phyloP scores from a whole-genome alignment of 2,797 vertebrate species.

The Sebastiscus albofasciatus region DNA sequence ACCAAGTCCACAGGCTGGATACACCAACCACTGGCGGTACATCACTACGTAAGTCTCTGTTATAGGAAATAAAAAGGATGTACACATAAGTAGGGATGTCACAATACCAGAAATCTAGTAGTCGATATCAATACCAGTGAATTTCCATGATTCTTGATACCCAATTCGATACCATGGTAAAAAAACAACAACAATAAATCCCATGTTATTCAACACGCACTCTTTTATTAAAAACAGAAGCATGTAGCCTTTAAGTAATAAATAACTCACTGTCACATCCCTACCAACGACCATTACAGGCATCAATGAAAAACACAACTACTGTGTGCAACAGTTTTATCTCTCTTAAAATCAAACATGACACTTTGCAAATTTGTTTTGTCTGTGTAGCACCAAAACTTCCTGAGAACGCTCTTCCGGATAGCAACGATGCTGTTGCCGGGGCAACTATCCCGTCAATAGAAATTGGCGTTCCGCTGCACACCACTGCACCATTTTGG shows the following conservation, averaged over 20 bases:
- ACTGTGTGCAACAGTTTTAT: neutral
- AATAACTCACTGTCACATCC: too few relatives aligned
- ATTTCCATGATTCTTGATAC: too few relatives aligned
- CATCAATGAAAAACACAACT: neutral
- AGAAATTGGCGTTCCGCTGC: neutral
- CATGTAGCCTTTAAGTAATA: too few relatives aligned
- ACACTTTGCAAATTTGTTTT: neutral
- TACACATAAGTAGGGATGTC: neutral
- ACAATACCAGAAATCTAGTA: too few relatives aligned
- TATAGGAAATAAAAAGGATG: neutral
- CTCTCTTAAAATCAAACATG: neutral
- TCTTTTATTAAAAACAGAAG: too few relatives aligned
- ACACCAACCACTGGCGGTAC: accelerated
- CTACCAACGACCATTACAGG: too few relatives aligned
- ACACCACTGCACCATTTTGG: slow-evolving; percentile 37
- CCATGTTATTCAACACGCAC: too few relatives aligned
- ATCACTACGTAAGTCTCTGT: slow-evolving; percentile 22
- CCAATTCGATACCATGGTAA: too few relatives aligned
- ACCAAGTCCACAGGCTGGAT: slow-evolving; percentile 34
- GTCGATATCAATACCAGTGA: too few relatives aligned
- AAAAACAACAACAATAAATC: too few relatives aligned
- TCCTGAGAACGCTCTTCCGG: neutral
- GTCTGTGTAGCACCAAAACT: slow-evolving; percentile 11
- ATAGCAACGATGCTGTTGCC: neutral
- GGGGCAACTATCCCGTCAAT: neutral